phyloP scores from a whole-genome alignment of 2,888 invertebrate genomes.

The Metalampra italica region DNA sequence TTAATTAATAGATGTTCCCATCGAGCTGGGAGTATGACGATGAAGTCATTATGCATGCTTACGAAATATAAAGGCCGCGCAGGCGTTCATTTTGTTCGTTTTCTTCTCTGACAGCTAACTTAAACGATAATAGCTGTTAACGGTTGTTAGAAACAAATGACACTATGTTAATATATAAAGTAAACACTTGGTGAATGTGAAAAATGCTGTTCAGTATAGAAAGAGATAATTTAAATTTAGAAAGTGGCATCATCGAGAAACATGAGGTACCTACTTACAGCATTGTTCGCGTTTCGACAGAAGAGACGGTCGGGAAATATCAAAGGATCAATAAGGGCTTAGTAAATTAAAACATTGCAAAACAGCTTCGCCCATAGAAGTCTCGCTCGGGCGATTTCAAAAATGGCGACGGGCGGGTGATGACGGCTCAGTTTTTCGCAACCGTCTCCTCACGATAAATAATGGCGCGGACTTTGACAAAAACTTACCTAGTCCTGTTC shows the following conservation, averaged over 20 bases:
- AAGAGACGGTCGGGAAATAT: constrained; percentile 64
- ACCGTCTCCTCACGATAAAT: constrained; percentile 77
- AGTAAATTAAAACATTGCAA: constrained; percentile 75
- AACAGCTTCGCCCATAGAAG: constrained; percentile 60
- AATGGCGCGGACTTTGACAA: constrained; percentile 77
- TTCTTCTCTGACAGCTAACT: constrained; percentile 28
- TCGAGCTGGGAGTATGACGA: constrained; percentile 32
- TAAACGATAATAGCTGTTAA: constrained; percentile 19
- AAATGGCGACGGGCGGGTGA: constrained; percentile 68
- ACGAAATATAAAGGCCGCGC: constrained; percentile 42
- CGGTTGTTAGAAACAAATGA: constrained; percentile 10
- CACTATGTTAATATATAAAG: constrained; percentile 1
- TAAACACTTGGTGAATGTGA: constrained; percentile 14
- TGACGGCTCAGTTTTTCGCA: constrained; percentile 74
- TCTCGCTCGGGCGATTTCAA: constrained; percentile 64
- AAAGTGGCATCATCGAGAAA: background rate
- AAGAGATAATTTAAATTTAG: background rate
- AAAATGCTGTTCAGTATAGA: constrained; percentile 15
- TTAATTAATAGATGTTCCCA: constrained; percentile 58
- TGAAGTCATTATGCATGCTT: constrained; percentile 62
- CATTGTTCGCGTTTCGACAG: constrained; percentile 34
- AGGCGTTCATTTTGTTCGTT: constrained; percentile 15
- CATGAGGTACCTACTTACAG: constrained; percentile 11
- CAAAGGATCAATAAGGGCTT: constrained; percentile 46
- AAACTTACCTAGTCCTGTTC: constrained; percentile 77